Base-by-base conservation (phyloP, 35 echinoderm and acorn worm genomes). In the Hemicentrotus pulcherrimus region DNA sequence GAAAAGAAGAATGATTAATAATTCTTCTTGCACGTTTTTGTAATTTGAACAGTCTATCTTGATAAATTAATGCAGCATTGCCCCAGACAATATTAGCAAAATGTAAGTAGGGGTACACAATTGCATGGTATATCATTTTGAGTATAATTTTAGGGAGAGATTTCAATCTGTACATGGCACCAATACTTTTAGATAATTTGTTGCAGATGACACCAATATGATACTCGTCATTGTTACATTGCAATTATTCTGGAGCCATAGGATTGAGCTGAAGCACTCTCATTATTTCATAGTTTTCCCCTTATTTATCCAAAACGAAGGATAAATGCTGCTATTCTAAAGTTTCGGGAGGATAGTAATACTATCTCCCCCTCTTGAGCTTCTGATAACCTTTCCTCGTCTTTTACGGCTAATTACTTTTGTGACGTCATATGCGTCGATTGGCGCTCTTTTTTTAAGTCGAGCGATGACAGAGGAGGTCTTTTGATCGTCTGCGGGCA, bases 321-420 rank as follows among this genome's bases (percentile, higher is more conserved):
- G 19, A 78, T 78, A 78, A 78, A 78, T n/a, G 65, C 65, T 78
- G 65, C 65, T 78, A 24, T 78, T 90, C 88, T 47, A 33, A 90
- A 15, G 88, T 41, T 35, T 33, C 10, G 9, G 10, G 31, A 90
- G 18, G 32, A 90, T 55, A 14, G 10, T 10, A 55, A 15, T 90
- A 33, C 19, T 90, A 28, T 46, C 46, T 28, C 32, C 12, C 88
- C 12, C 12, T 19, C 32, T 31, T 9, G 45, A 30, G 9, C 32
- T 55, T 46, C 88, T 90, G 88, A 90, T 90, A 90, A 90, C 88
- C 88, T 90, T 90, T 90, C 32, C 46, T 45, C 46, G 88, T 32
- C 18, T 22, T 90, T 90, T 24, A 90, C 46, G 88, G 88, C 32
- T 90, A 90, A 90, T 90, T 90, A 90, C 88, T 90, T 31, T 16